A percentile compares a stretch with the other conserved stretches of the same genome.
Conservation (phyloP, 2,113 vertebrate genomes). For the Copsychus sechellarum region DNA sequence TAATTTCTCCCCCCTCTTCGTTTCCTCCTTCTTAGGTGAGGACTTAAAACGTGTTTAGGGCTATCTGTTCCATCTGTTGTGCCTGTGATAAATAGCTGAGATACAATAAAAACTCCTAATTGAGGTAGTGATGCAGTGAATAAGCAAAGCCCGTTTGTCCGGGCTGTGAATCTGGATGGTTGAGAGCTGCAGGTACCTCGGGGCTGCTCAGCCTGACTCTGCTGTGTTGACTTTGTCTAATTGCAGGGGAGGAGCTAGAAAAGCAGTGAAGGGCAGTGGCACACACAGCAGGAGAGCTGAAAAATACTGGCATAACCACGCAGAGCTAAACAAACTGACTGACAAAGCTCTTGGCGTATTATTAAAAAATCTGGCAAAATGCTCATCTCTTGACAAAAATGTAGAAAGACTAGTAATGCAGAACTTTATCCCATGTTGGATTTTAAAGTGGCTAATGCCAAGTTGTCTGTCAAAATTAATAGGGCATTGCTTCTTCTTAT, state of each 20-base stretch:
- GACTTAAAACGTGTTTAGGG: conserved; percentile 43
- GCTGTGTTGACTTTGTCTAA: conserved; percentile 98
- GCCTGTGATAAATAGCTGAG: conserved; percentile 70
- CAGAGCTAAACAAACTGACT: conserved; percentile 72
- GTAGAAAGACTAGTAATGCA: conserved; percentile 74
- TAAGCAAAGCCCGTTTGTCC: conserved; percentile 64
- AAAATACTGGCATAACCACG: conserved; percentile 69
- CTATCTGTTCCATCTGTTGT: conserved; percentile 75
- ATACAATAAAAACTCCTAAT: conserved; percentile 69
- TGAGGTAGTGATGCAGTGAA: conserved; percentile 65
- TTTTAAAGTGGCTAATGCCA: conserved; percentile 77
- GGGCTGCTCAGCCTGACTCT: conserved; percentile 76
- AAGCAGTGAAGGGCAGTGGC: conserved; percentile 71
- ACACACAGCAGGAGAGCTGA: conserved; percentile 73
- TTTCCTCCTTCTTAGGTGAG: conserved; percentile 31
- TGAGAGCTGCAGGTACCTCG: conserved; percentile 83
- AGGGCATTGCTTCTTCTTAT: conserved; percentile 73
- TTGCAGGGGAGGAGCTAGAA: conserved; percentile 92
- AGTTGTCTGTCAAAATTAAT: conserved; percentile 84
- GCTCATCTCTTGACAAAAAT: conserved; percentile 75
- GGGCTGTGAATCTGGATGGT: conserved; percentile 59
- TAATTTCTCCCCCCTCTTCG: background rate
- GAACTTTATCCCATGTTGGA: conserved; percentile 76
- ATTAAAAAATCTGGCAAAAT: conserved; percentile 77
- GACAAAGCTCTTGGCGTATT: conserved; percentile 74